A percentile compares a stretch with the other conserved stretches of the same genome.
Evolutionary conservation across 1,140 invertebrate genomes (phyloP).

Genomic region (Drosophila oshimai): DNA sequence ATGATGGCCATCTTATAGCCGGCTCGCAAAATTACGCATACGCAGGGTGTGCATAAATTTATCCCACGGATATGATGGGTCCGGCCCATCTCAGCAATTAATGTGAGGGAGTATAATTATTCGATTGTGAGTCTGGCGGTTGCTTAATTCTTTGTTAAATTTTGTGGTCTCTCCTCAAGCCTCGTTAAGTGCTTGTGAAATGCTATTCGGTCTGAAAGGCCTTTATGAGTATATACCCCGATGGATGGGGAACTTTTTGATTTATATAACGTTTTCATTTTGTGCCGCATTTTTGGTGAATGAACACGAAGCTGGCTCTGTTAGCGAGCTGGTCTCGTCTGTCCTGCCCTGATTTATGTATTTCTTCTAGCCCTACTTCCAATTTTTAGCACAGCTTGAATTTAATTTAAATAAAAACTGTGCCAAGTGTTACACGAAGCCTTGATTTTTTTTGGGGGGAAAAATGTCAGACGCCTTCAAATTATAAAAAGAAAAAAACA

Average conservation of each 20-base stretch:
- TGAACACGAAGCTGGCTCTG: conserved; percentile 23
- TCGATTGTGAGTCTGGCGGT: conserved; percentile 10
- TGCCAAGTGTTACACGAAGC: conserved; percentile 28
- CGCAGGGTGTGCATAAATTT: conserved; percentile 7
- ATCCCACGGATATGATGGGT: neutral
- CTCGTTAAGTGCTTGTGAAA: conserved; percentile 33
- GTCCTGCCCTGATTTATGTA: conserved; percentile 27
- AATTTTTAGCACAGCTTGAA: neutral
- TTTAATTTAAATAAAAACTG: conserved; percentile 25
- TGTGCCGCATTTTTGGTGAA: conserved; percentile 26
- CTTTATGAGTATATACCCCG: neutral
- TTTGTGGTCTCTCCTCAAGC: neutral
- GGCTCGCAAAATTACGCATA: conserved; percentile 13
- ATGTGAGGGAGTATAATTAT: conserved; percentile 36
- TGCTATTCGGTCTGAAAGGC: conserved; percentile 5
- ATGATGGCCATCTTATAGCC: conserved; percentile 12
- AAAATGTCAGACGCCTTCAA: conserved; percentile 12
- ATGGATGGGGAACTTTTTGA: conserved; percentile 17
- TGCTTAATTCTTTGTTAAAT: conserved; percentile 25
- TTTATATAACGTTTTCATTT: conserved; percentile 36
- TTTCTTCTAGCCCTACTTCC: neutral
- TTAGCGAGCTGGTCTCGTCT: conserved; percentile 11
- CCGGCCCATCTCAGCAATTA: conserved; percentile 26
- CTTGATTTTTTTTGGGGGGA: neutral
- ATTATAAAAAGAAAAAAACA: conserved; percentile 31